phyloP scores from a whole-genome alignment of 2,113 vertebrate species.

The Phylloscopus trochilus region DNA sequence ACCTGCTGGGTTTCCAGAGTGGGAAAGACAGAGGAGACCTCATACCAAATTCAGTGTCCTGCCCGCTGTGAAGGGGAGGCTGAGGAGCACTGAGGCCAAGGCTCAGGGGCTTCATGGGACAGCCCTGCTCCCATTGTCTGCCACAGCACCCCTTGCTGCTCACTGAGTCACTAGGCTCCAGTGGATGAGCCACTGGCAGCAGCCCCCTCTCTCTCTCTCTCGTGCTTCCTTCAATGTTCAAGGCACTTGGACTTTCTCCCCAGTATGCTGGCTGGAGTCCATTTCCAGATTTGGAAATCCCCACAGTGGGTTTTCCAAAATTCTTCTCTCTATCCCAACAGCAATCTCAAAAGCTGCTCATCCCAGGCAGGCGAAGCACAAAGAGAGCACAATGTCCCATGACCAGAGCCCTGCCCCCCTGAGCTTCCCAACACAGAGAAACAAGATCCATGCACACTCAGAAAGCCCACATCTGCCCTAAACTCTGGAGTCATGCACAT shows the following conservation, averaged over 20 bases:
- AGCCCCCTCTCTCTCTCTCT: neutral
- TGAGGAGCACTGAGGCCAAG: accelerated
- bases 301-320: neutral
- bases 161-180: neutral
- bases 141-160: neutral
- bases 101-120: neutral
- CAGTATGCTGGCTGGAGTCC: neutral
- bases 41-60: neutral
- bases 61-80: neutral
- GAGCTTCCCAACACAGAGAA: neutral
- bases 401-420: accelerated
- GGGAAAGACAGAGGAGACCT: neutral
- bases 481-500: neutral
- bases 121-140: accelerated
- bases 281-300: neutral
- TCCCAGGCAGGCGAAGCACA: accelerated
- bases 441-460: accelerated
- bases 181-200: neutral
- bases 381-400: accelerated
- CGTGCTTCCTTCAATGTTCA: neutral
- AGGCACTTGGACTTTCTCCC: neutral
- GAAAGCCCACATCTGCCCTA: neutral
- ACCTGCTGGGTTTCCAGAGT: neutral
- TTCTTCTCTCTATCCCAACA: neutral
- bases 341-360: neutral